Conservation (phyloP, 2,113 vertebrate species). For the Brachyhypopomus occidentalis region DNA sequence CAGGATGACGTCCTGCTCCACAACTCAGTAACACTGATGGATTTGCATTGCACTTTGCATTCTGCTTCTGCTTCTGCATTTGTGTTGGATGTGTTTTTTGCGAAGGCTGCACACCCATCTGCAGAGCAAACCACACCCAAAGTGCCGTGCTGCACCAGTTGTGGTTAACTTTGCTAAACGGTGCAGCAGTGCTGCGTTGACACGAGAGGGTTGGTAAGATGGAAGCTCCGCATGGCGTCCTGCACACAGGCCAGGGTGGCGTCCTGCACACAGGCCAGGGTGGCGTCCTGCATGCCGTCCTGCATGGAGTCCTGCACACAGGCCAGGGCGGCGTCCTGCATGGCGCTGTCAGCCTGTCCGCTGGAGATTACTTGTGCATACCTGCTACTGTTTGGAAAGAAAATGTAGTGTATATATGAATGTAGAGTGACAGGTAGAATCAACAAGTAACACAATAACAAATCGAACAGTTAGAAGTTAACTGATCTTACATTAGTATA, state of each 20-base stretch:
- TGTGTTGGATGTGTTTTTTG: background rate
- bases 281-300: no score
- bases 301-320: no score
- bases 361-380: background rate
- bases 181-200: conserved; percentile 4
- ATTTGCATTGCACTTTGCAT: conserved; percentile 20
- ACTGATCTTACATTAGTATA: background rate
- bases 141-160: conserved; percentile 44
- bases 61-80: background rate
- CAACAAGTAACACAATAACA: background rate
- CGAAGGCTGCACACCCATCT: background rate
- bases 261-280: no score
- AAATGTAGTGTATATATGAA: background rate
- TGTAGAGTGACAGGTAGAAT: background rate
- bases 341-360: no score
- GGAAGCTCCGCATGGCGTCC: background rate
- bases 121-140: background rate
- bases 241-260: background rate
- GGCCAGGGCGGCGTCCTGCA: no score
- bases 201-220: conserved; percentile 5
- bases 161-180: conserved; percentile 45
- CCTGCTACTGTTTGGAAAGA: background rate
- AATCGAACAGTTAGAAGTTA: background rate
- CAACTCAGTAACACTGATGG: background rate
- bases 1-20: background rate